These are phyloP conservation scores for Malurus splendens DNA, from an alignment of 2,797 vertebrate species.

Conservation along the genomic window DNA sequence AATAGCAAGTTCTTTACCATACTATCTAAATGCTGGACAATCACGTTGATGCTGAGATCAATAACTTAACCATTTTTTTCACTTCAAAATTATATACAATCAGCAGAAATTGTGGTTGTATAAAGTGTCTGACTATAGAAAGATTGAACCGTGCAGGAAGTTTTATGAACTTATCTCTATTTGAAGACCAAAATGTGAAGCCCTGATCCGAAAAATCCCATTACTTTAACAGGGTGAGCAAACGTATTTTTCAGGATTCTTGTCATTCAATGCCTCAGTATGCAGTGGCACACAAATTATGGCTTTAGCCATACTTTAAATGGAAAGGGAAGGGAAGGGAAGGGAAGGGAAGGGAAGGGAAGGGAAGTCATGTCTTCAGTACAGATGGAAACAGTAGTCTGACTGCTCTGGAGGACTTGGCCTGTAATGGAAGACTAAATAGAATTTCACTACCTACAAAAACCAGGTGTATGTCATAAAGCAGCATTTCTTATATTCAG, in stretches of 20 bases:
- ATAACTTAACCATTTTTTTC: not conserved
- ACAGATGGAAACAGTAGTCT: not conserved
- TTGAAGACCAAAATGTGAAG: not conserved
- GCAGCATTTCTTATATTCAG: not conserved
- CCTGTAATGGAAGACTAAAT: not conserved
- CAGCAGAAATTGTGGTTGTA: not conserved
- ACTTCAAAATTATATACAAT: not conserved
- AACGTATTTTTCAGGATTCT: not conserved
- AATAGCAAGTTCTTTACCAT: not conserved
- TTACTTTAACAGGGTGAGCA: not conserved
- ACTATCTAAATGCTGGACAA: not conserved
- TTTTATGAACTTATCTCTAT: not conserved
- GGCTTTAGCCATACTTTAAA: not conserved
- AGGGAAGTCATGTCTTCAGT: accelerated
- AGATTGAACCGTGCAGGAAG: not conserved
- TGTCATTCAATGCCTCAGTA: not conserved
- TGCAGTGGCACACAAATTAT: not conserved
- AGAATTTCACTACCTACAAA: not conserved
- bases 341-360: accelerated
- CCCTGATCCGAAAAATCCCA: not conserved
- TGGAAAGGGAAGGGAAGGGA: accelerated
- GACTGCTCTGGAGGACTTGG: not conserved
- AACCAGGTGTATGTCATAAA: accelerated
- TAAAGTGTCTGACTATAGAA: not conserved
- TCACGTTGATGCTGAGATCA: not conserved